Base-by-base conservation (phyloP, 2,888 invertebrate genomes). In the Mesorhabditis sp. region DNA sequence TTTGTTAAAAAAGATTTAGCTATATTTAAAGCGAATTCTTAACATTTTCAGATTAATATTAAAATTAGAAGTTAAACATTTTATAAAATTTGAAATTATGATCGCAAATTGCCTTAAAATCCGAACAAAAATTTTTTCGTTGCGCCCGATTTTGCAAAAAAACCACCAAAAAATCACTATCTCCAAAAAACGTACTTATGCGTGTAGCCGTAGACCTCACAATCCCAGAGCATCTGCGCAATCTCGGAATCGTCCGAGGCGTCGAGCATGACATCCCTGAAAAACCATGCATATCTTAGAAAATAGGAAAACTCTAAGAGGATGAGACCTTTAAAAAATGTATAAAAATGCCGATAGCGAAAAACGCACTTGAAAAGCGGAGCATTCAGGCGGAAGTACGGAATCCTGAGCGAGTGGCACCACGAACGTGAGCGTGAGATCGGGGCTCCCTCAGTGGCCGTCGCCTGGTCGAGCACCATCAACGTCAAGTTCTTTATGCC, bases 391-490 rank as follows among this genome's bases (percentile, higher is more conserved):
- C 90, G 86, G 82, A 87, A 89, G 88, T 92, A 96, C 0, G 95
- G 95, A 44, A 92, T 91, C 66, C 93, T 92, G 65, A 92, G 87
- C 83, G 91, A 91, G 63, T 92, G 91, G 87, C 95, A 95, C 95
- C 95, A 95, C 1, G 94, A 92, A 68, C 94, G 89, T 5, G 95
- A 93, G 43, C 97, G 90, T 84, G 95, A 94, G 28, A 96, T 94
- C 10, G 96, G 93, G 67, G 94, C 90, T 0, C 96, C 96, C 87
- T 96, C 94, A 5, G 93, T 90, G 70, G 92, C 91, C 0, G 96
- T 95, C 4, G 94, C 95, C 90, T 93, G 93, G 87, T 97, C 95
- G 5, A 96, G 92, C 5, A 97, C 89, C n/a, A 97, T 88, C 44
- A 91, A 90, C 4, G 92, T 92, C 66, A 97, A 89, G 0, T 92